These are phyloP conservation scores for Phylloscopus whistleri DNA, from an alignment of 2,113 vertebrate species.

Conservation along the genomic window DNA sequence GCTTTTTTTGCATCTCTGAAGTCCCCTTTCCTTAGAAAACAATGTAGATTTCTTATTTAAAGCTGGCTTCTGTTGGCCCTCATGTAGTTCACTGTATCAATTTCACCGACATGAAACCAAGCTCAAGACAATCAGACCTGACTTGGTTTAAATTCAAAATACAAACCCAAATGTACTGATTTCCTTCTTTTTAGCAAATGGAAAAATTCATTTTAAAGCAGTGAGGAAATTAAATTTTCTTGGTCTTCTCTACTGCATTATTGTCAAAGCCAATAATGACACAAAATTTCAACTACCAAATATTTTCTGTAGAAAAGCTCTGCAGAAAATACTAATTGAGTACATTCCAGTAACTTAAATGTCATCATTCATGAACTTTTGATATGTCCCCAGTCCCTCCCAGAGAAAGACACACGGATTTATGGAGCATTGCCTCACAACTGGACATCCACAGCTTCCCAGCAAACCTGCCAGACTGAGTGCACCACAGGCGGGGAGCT, in stretches of 20 bases:
- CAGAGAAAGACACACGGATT: neutral
- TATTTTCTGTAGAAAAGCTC: neutral
- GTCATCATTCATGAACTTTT: neutral
- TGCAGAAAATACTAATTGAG: neutral
- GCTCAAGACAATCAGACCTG: neutral
- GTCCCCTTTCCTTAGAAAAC: neutral
- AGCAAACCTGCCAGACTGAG: neutral
- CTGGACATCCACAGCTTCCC: neutral
- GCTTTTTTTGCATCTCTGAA: neutral
- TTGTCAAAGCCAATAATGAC: neutral
- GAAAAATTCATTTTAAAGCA: neutral
- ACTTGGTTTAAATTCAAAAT: neutral
- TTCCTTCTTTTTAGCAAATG: neutral
- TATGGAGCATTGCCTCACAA: neutral
- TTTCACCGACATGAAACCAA: neutral
- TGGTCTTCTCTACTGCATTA: neutral
- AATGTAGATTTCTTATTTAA: neutral
- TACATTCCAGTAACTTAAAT: neutral
- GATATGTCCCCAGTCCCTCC: neutral
- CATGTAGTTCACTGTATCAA: neutral
- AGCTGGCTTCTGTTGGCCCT: neutral
- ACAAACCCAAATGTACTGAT: neutral
- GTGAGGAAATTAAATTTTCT: neutral
- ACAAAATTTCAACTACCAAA: neutral
- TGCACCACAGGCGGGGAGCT: rapidly evolving